These are phyloP conservation scores for Hystrix brachyura DNA, from an alignment of 2,113 vertebrate genomes.

Conservation along the genomic window DNA sequence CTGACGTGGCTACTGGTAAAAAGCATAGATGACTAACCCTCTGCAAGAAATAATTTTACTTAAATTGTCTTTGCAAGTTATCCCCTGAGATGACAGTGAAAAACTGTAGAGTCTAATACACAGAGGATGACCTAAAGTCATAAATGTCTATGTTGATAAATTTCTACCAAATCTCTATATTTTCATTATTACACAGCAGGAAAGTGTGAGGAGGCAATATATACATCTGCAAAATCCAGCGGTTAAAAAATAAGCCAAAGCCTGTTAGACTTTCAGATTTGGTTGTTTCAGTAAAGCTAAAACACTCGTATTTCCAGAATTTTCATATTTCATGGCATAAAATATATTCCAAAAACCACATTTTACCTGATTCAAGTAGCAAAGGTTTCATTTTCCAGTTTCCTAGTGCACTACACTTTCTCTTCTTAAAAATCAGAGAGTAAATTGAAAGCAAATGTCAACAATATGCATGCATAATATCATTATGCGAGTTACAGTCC, in stretches of 20 bases:
- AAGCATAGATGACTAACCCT: neutral
- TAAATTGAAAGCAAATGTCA: constrained; percentile 45
- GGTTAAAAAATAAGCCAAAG: neutral
- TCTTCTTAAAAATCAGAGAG: neutral
- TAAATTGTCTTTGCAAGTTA: neutral
- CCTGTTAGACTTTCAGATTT: neutral
- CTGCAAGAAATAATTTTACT: neutral
- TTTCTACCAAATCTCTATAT: neutral
- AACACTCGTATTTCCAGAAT: neutral
- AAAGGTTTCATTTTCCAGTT: neutral
- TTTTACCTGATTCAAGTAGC: neutral
- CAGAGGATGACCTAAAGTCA: neutral
- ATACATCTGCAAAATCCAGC: neutral
- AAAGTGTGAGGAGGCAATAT: neutral
- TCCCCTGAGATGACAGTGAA: neutral
- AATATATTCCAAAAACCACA: neutral
- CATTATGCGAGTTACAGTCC: neutral
- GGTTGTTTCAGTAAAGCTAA: neutral
- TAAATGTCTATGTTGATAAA: neutral
- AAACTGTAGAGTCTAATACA: neutral
- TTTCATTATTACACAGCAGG: neutral
- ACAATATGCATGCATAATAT: neutral
- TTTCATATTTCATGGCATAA: neutral
- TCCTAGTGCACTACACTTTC: neutral
- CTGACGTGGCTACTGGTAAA: neutral